phyloP scores from a whole-genome alignment of 2,797 vertebrate genomes.

The Trachurus trachurus region DNA sequence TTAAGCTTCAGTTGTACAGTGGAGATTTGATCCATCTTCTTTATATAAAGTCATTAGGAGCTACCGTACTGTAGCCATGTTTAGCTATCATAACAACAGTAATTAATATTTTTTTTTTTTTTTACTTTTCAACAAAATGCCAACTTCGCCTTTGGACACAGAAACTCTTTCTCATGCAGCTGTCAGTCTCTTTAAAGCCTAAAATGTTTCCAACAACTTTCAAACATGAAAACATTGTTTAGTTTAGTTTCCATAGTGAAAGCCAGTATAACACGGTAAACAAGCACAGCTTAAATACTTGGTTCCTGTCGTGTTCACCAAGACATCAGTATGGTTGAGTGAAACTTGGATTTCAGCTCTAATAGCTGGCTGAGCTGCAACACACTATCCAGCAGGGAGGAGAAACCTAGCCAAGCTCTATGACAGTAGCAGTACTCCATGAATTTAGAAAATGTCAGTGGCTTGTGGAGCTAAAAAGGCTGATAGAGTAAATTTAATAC shows the following conservation, averaged over 20 bases:
- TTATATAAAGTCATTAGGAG: no score
- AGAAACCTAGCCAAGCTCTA: not conserved
- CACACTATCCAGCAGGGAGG: not conserved
- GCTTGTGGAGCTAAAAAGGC: not conserved
- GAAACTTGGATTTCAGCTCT: conserved; percentile 2
- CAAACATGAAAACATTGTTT: conserved; percentile 2
- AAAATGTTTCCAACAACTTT: not conserved
- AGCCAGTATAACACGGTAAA: not conserved
- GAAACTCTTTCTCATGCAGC: not conserved
- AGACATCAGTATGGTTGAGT: conserved; percentile 3
- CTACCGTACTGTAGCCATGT: not conserved
- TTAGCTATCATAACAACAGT: not conserved
- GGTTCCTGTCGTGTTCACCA: not conserved
- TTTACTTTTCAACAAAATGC: not conserved
- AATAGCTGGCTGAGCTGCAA: conserved; percentile 8
- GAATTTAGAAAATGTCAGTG: conserved; percentile 11
- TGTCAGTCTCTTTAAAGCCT: not conserved
- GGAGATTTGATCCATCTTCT: no score
- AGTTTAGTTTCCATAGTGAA: conserved; percentile 20
- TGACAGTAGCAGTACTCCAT: not conserved
- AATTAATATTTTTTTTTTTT: not conserved
- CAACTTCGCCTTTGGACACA: not conserved
- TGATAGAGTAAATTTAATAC: conserved; percentile 16
- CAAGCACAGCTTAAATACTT: conserved; percentile 7
- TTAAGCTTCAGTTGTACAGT: no score